Percentiles rank a stretch among this genome's conserved stretches.
phyloP scores from a whole-genome alignment of 2,888 invertebrate species.

The Nezara viridula region DNA sequence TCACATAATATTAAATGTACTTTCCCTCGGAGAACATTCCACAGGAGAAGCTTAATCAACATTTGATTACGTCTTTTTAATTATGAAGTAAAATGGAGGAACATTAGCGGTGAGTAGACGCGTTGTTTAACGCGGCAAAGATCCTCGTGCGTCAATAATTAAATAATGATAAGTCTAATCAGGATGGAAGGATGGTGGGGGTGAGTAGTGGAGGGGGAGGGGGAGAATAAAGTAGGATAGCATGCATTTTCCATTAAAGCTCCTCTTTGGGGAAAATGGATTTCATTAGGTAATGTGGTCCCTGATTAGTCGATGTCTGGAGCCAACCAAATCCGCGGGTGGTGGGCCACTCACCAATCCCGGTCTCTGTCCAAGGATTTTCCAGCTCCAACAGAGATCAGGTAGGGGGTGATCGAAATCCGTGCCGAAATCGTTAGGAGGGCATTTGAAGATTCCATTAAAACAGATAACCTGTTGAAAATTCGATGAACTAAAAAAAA shows the following conservation, averaged over 20 bases:
- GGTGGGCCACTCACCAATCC: neutral
- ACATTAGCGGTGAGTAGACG: neutral
- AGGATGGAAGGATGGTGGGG: slow-evolving; percentile 22
- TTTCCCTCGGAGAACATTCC: neutral
- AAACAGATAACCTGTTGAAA: too few relatives aligned
- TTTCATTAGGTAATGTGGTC: slow-evolving; percentile 49
- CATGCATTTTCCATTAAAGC: slow-evolving; percentile 49
- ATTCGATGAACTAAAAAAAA: too few relatives aligned
- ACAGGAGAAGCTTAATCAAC: neutral
- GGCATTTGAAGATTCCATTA: too few relatives aligned
- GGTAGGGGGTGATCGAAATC: neutral
- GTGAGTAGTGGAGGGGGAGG: neutral
- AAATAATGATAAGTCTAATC: slow-evolving; percentile 48
- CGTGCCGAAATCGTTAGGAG: neutral
- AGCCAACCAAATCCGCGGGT: neutral
- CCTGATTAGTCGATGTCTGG: slow-evolving; percentile 29
- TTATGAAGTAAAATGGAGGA: neutral
- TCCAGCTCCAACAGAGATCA: neutral
- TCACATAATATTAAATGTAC: neutral
- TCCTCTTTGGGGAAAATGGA: slow-evolving; percentile 34
- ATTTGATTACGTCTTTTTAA: slow-evolving; percentile 18
- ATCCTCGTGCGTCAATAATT: slow-evolving; percentile 21
- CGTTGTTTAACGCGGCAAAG: neutral
- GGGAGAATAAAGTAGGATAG: slow-evolving; percentile 27
- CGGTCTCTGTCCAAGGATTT: neutral